phyloP scores from a whole-genome alignment of 1,140 invertebrate species.

The Gyrodactylus bullatarudis region DNA sequence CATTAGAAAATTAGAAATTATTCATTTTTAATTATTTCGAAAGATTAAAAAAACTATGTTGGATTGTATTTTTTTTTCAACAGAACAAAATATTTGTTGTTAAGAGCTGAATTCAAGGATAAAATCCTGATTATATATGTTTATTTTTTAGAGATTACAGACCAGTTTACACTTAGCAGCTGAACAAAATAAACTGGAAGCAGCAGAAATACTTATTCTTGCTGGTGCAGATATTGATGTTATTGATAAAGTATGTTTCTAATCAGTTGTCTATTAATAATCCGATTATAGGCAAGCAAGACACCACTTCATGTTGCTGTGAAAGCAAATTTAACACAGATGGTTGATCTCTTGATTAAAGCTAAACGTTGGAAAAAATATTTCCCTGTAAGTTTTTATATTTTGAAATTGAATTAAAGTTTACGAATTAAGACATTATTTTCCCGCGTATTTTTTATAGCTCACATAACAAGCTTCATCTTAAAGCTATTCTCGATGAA shows the following conservation, averaged over 20 bases:
- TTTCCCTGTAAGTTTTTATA: not conserved
- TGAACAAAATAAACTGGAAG: not conserved
- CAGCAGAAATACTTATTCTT: not conserved
- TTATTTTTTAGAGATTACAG: not conserved
- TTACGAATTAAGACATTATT: too few relatives aligned
- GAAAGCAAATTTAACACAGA: not conserved
- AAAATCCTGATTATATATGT: too few relatives aligned
- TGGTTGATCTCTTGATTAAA: not conserved
- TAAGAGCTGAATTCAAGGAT: too few relatives aligned
- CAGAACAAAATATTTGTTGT: too few relatives aligned
- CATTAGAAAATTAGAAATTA: too few relatives aligned
- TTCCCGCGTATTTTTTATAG: too few relatives aligned
- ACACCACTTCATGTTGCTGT: not conserved
- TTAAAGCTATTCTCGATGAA: too few relatives aligned
- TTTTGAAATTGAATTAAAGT: too few relatives aligned
- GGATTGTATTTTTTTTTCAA: too few relatives aligned
- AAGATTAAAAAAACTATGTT: too few relatives aligned
- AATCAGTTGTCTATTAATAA: not conserved
- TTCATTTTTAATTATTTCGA: too few relatives aligned
- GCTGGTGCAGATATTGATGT: not conserved
- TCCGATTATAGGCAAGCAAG: not conserved
- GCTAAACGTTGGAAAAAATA: not conserved
- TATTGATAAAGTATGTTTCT: not conserved
- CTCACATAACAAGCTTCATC: too few relatives aligned
- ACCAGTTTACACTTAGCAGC: not conserved